A percentile compares a stretch with the other conserved stretches of the same genome.
These are phyloP conservation scores for Anguilla marmorata DNA, from an alignment of 2,797 vertebrate species.

Conservation along the genomic window DNA sequence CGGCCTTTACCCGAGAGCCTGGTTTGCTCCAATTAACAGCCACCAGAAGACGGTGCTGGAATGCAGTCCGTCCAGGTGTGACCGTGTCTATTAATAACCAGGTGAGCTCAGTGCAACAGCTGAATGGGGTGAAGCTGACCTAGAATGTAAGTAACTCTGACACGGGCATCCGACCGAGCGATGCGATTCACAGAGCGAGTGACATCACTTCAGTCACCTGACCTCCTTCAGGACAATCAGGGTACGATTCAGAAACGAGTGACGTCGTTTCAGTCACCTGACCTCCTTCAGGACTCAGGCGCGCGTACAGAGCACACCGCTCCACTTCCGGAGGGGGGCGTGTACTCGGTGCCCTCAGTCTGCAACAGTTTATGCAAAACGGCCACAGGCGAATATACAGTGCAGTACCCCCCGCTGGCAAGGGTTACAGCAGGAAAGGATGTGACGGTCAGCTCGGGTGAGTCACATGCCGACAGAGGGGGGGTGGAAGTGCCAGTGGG, in stretches of 20 bases:
- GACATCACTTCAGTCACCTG: neutral
- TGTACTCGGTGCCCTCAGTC: neutral
- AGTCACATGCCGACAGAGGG: neutral
- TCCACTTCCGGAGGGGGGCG: neutral
- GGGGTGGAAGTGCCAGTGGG: neutral
- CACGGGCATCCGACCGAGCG: neutral
- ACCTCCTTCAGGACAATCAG: too few relatives aligned
- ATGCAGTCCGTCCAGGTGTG: conserved; percentile 62
- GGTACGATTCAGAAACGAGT: too few relatives aligned
- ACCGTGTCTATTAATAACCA: conserved; percentile 52
- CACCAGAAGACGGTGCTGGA: conserved; percentile 41
- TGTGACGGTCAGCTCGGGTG: neutral
- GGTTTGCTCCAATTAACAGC: conserved; percentile 24
- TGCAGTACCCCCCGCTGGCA: neutral
- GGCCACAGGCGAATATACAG: neutral
- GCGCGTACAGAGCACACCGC: neutral
- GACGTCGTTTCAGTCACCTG: too few relatives aligned
- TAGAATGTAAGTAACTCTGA: neutral
- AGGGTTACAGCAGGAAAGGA: neutral
- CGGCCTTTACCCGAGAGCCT: neutral
- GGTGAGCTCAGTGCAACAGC: neutral
- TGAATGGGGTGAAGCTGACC: neutral
- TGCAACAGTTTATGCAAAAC: neutral
- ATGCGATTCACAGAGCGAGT: neutral
- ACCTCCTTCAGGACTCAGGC: too few relatives aligned